These are phyloP conservation scores for Pandion haliaetus DNA, from an alignment of 2,113 vertebrate genomes.

Conservation along the genomic window DNA sequence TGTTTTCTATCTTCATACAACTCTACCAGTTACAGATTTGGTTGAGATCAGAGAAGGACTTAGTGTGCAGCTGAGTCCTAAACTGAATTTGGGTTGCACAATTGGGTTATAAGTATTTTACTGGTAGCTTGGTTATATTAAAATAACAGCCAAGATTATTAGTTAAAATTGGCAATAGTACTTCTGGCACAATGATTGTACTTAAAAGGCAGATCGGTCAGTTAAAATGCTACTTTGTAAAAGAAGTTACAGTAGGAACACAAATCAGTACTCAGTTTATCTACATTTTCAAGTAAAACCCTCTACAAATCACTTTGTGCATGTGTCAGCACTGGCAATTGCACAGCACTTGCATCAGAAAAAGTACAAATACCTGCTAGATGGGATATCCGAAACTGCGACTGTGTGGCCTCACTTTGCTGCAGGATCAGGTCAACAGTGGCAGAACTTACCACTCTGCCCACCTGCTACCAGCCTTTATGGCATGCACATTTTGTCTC, in stretches of 20 bases:
- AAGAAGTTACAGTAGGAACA: not conserved
- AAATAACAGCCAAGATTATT: not conserved
- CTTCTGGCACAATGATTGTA: not conserved
- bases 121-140: not conserved
- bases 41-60: not conserved
- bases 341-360: not conserved
- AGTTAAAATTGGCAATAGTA: not conserved
- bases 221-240: not conserved
- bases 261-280: not conserved
- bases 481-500: accelerated
- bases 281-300: not conserved
- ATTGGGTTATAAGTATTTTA: not conserved
- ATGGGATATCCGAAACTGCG: not conserved
- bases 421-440: not conserved
- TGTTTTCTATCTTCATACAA: not conserved
- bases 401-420: not conserved
- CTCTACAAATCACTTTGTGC: not conserved
- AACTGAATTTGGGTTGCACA: not conserved
- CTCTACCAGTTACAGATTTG: not conserved
- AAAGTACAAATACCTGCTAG: not conserved
- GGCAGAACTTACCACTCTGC: not conserved
- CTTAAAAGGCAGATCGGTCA: not conserved
- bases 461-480: not conserved
- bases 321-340: not conserved
- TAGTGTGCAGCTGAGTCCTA: not conserved